Evolutionary conservation across 2,888 invertebrate genomes (phyloP), one percentile per base, ranked within the genome.

Genomic region (Drosophila koepferae): DNA sequence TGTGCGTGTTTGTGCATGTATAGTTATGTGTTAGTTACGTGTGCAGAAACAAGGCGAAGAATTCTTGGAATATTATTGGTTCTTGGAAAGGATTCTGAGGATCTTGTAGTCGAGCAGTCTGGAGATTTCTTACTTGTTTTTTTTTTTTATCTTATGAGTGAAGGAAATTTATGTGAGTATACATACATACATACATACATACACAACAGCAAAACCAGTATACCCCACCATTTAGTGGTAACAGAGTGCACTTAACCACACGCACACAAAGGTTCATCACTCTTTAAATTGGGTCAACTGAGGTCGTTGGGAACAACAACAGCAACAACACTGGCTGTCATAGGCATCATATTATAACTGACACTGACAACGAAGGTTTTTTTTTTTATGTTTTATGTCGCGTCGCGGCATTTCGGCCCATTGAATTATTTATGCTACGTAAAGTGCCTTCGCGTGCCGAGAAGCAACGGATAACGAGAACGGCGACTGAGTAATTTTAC

Each of bases 401-500:
- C 86, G 64, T 66, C 68, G 72, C 81, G 81, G 78, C 81, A 81
- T 81, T 77, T 75, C 73, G 75, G 73, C 58, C 61, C 75, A 74
- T 72, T 88, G 89, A 86, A 88, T 88, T 86, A 88, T 90, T 88
- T 83, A 88, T 90, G 76, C 76, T 77, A 67, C 80, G 69, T 76
- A 86, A 90, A 88, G 75, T 86, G 86, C 71, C 67, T 80, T 80
- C 58, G 67, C 76, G 67, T 74, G 80, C 63, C 54, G 59, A 36
- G 63, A 53, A 58, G 44, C 66, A 53, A 51, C 55, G 58, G 36
- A 55, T 54, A 62, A 20, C 40, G 34, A 61, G 65, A 40, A 48
- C 51, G 31, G 56, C 31, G 44, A 28, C 62, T 63, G 41, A 41
- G 41, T 59, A 55, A 54, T 76, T 61, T 68, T 65, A 48, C 63